phyloP scores from a whole-genome alignment of 92 coral and sea anemone genomes.

The Epizoanthus stellaris region DNA sequence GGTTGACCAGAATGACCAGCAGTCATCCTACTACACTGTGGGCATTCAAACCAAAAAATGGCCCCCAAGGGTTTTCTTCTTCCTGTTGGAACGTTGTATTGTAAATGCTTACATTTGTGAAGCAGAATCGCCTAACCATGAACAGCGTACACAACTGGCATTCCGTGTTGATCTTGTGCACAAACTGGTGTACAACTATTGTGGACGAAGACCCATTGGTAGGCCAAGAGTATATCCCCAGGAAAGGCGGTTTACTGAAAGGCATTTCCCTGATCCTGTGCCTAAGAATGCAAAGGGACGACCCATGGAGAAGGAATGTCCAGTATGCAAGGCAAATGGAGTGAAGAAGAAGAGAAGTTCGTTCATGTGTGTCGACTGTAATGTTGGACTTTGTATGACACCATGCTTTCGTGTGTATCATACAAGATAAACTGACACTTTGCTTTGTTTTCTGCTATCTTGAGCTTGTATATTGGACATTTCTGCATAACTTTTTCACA shows the following conservation, averaged over 20 bases:
- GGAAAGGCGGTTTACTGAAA: constrained; percentile 42
- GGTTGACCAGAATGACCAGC: constrained; percentile 27
- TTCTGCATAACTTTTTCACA: no score
- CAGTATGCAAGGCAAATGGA: constrained; percentile 10
- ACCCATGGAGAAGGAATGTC: constrained; percentile 40
- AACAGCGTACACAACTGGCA: neutral
- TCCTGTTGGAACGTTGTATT: constrained; percentile 29
- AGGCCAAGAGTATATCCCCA: constrained; percentile 37
- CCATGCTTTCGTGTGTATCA: constrained; percentile 56
- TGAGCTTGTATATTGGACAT: no score
- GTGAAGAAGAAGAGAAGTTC: constrained; percentile 30
- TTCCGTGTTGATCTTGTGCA: constrained; percentile 39
- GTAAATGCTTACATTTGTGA: constrained; percentile 28
- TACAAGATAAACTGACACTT: constrained; percentile 15
- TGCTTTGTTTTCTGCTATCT: no score
- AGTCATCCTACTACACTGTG: constrained; percentile 29
- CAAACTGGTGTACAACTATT: constrained; percentile 33
- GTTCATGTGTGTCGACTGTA: constrained; percentile 52
- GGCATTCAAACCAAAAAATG: constrained; percentile 44
- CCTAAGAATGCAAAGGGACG: constrained; percentile 58
- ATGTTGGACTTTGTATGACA: constrained; percentile 50
- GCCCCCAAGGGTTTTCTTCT: constrained; percentile 48
- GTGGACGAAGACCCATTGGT: constrained; percentile 30
- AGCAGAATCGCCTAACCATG: constrained; percentile 30
- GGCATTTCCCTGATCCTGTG: constrained; percentile 59